Conservation (phyloP, 2,113 vertebrate genomes). For the Ammospiza nelsoni region DNA sequence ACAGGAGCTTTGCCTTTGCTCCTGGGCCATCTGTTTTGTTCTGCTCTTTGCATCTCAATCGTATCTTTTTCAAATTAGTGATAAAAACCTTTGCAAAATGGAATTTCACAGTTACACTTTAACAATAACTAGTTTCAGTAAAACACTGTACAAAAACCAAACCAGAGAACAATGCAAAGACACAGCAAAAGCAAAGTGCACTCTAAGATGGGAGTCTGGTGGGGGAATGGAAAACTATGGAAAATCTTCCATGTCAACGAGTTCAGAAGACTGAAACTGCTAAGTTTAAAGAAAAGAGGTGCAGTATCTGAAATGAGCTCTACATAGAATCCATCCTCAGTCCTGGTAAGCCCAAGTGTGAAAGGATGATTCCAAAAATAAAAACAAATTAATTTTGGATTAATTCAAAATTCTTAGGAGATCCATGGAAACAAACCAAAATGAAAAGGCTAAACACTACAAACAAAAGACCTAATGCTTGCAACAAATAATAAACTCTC, state of each 20-base stretch:
- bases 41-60: background rate
- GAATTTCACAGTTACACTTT: background rate
- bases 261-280: background rate
- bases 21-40: slow-evolving; percentile 25
- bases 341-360: background rate
- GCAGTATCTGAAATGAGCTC: background rate
- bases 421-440: background rate
- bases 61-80: background rate
- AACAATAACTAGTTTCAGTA: background rate
- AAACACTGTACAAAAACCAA: background rate
- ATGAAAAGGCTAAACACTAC: background rate
- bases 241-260: background rate
- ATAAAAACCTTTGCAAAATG: background rate
- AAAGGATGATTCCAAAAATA: background rate
- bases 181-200: background rate
- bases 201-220: background rate
- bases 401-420: background rate
- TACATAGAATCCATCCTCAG: background rate
- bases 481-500: background rate
- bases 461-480: background rate
- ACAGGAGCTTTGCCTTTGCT: slow-evolving; percentile 30
- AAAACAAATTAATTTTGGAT: background rate
- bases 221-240: background rate
- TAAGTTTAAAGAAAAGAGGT: background rate
- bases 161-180: slow-evolving; percentile 5